These are phyloP conservation scores for Aelia acuminata DNA, from an alignment of 2,888 invertebrate species.

Conservation along the genomic window DNA sequence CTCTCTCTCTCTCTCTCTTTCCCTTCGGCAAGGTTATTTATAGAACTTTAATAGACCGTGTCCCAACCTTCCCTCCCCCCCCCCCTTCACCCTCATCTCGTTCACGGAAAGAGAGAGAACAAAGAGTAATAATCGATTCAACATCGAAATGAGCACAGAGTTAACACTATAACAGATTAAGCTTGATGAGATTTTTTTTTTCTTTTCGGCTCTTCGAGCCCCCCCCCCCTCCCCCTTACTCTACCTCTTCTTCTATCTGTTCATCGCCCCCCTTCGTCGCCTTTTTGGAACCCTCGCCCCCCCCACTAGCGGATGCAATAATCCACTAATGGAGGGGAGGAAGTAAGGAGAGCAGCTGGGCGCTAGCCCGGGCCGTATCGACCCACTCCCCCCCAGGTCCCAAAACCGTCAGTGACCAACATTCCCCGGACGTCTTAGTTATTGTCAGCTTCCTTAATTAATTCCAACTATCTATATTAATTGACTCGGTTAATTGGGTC, in stretches of 20 bases:
- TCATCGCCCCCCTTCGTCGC: background rate
- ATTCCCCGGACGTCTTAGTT: background rate
- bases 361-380: constrained; percentile 6
- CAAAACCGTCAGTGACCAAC: background rate
- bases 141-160: background rate
- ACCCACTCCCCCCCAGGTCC: background rate
- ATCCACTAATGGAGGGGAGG: constrained; percentile 29
- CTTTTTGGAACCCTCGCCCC: background rate
- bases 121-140: background rate
- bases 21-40: background rate
- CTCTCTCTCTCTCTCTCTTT: background rate
- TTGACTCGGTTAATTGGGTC: background rate
- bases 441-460: background rate
- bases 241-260: no score
- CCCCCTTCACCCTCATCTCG: background rate
- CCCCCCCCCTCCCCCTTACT: background rate
- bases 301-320: constrained; percentile 8
- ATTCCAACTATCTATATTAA: constrained; percentile 16
- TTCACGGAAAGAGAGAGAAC: background rate
- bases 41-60: background rate
- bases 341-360: constrained; percentile 21
- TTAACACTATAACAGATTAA: constrained; percentile 21
- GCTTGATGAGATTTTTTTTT: constrained; percentile 24
- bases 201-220: no score
- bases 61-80: background rate